Base-by-base conservation (phyloP, 1,140 invertebrate genomes). In the Drosophila mojavensis region DNA sequence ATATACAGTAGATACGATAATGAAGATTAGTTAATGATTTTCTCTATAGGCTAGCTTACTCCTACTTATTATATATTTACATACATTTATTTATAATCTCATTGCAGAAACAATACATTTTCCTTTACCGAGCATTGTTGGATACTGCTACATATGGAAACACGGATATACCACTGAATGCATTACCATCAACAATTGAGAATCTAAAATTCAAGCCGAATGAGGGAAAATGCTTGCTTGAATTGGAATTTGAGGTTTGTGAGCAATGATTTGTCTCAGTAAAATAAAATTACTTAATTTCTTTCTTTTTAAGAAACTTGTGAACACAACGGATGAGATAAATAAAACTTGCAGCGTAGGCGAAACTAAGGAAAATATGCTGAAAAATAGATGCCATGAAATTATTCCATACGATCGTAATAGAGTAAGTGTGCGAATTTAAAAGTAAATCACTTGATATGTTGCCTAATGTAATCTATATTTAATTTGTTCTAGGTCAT, bases 101-200 rank as follows among this genome's bases (percentile, higher is more conserved):
- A 33, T 92, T 92, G 50, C 93, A 98, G 94, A 98, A 99, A 95
- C 98, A 99, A 94, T 99, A 99, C 93, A 97, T 99, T 73, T 99
- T 99, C 93, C 96, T 99, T 67, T 99, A 99, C 93, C 96, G 97
- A 54, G 97, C 98, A 51, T 92, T 99, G 15, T 96, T 99, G 92
- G 98, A 99, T 93, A 96, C 96, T 92, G 95, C 97, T 10, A 96
- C 98, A 75, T 99, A 98, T 93, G 98, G 98, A 3, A 97, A 98
- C 92, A 99, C 98, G 0, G 98, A 98, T 93, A 95, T 98, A 62
- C 93, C 94, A 39, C 95, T 95, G 0, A 93, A 94, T 7, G 94
- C 96, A 63, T 94, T 98, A 48, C 96, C 96, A 92, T 86, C 93
- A 10, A 93, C 94, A 11, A 93, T 97, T 24, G 96, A 97, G 78